Evolutionary conservation across 1,140 invertebrate genomes (phyloP).

Genomic region (Calliopsis andreniformis): DNA sequence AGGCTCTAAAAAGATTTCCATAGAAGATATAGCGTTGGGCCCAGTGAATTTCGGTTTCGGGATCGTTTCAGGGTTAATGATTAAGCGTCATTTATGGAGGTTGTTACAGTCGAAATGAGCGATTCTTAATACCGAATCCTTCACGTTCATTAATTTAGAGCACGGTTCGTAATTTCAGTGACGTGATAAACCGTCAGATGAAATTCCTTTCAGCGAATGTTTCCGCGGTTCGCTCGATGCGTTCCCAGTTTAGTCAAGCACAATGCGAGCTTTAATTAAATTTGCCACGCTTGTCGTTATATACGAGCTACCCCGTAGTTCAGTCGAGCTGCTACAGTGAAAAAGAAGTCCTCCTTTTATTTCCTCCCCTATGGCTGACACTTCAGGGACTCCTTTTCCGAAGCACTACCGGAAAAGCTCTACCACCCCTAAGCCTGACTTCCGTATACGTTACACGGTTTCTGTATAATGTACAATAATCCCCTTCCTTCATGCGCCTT

Average conservation of each 20-base stretch:
- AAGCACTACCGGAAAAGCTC: background rate
- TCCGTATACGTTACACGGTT: background rate
- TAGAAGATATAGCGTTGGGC: too few relatives aligned
- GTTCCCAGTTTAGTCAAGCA: conserved; percentile 27
- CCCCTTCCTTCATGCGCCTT: background rate
- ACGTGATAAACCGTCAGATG: conserved; percentile 8
- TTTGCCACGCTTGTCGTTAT: conserved; percentile 28
- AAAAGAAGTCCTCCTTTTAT: conserved; percentile 49
- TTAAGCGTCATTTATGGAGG: too few relatives aligned
- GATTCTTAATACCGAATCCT: background rate
- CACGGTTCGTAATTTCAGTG: background rate
- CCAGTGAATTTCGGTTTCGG: too few relatives aligned
- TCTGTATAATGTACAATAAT: conserved; percentile 35
- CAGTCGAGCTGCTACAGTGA: conserved; percentile 23
- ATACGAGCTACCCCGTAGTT: conserved; percentile 43
- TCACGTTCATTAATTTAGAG: background rate
- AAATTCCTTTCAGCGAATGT: conserved; percentile 54
- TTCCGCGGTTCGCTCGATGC: conserved; percentile 29
- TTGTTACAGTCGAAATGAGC: too few relatives aligned
- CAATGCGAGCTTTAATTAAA: conserved; percentile 62
- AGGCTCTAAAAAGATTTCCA: too few relatives aligned
- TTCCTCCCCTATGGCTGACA: background rate
- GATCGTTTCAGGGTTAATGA: too few relatives aligned
- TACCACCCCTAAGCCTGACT: background rate
- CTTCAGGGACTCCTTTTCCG: conserved; percentile 4